Base-by-base conservation (phyloP, 2,113 vertebrate genomes). In the Stigmatopora nigra region DNA sequence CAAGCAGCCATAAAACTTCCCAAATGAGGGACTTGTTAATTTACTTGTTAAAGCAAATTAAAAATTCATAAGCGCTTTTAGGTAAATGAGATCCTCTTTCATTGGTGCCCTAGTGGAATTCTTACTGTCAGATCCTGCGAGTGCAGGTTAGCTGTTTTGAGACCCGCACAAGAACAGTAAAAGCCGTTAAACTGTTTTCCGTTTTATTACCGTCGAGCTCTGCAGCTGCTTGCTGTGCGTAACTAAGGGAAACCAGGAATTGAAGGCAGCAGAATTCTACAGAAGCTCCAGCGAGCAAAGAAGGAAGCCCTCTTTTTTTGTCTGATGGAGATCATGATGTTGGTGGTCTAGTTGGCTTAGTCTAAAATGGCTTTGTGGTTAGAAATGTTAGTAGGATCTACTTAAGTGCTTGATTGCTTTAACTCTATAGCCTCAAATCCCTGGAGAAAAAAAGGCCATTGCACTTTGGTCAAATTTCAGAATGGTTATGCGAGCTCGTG, bases 31-130 rank as follows among this genome's bases (percentile, higher is more conserved):
- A 98, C 95, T 98, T 97, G 96, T 98, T 98, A 97, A 98, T 98
- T 98, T 98, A 97, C 94, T 98, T 98, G 96, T 98, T 98, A 98
- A 97, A 98, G 94, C 94, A 97, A 97, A 98, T 98, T 97, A 98
- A 98, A 97, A 96, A 97, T 98, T 93, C 97, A 98, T 95, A 96
- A 97, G 93, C 81, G 92, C 95, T 98, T 97, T 98, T 97, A 97
- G 95, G 94, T 98, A 98, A 98, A 98, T 98, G 93, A 97, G 95
- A 96, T 98, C 93, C 92, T 94, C 93, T 95, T 94, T 98, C 92
- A 93, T 93, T 93, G 93, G 89, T 84, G 91, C 91, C 90, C 93
- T 94, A 81, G 89, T 77, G 89, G 93, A 91, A 92, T 91, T 89
- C 83, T 85, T 82, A 72, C 78, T 85, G 79, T 68, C 82, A 83